Conservation (phyloP, 2,113 vertebrate genomes). For the Mormyrus lacerda region DNA sequence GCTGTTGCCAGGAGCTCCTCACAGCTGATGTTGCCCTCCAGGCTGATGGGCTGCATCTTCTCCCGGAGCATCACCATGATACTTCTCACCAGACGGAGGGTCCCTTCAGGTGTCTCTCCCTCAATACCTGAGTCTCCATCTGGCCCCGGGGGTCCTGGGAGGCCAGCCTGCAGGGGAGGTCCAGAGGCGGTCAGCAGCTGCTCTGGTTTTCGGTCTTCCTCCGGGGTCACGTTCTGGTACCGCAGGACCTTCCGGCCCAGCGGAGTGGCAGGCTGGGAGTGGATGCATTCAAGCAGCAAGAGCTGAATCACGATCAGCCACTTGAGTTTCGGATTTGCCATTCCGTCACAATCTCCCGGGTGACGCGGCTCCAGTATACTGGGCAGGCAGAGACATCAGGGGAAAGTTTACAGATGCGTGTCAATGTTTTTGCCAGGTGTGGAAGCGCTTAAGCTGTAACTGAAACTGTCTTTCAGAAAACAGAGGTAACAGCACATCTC, state of each 20-base stretch:
- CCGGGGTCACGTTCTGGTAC: background rate
- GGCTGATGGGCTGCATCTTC: constrained; percentile 19
- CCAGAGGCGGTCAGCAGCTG: background rate
- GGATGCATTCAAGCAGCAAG: constrained; percentile 48
- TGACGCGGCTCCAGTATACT: background rate
- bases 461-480: background rate
- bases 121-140: background rate
- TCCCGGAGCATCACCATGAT: constrained; percentile 40
- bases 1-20: constrained; percentile 48
- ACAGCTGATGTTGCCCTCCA: constrained; percentile 56
- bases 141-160: background rate
- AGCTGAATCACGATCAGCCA: constrained; percentile 56
- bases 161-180: constrained; percentile 19
- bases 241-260: constrained; percentile 4
- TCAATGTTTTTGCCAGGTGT: background rate
- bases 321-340: constrained; percentile 45
- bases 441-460: background rate
- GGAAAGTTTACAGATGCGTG: background rate
- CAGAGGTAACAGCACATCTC: background rate
- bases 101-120: constrained; percentile 30
- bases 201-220: constrained; percentile 20
- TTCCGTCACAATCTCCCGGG: constrained; percentile 4
- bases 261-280: constrained; percentile 36
- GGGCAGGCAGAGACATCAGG: background rate
- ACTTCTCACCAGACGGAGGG: constrained; percentile 29